A percentile compares a stretch with the other conserved stretches of the same genome.
These are phyloP conservation scores for Lepus oiostolus DNA, from an alignment of 2,797 vertebrate species.

Conservation along the genomic window DNA sequence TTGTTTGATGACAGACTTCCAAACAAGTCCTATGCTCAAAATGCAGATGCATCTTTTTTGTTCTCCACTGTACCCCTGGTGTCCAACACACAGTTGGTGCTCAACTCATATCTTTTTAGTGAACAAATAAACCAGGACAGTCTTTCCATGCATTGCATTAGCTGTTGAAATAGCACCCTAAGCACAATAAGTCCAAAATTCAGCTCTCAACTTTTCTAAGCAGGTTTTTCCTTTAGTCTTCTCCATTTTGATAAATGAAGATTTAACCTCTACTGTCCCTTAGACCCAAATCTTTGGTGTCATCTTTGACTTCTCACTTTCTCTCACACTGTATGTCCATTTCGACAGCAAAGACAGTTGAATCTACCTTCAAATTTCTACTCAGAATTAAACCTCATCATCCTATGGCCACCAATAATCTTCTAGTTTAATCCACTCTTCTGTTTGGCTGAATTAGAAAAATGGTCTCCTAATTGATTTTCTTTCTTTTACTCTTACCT, in stretches of 20 bases:
- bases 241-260: not conserved
- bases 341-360: not conserved
- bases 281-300: not conserved
- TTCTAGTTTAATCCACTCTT: not conserved
- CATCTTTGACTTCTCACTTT: not conserved
- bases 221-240: not conserved
- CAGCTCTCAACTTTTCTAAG: not conserved
- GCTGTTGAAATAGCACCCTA: not conserved
- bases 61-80: not conserved
- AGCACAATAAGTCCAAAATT: not conserved
- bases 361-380: not conserved
- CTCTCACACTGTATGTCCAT: not conserved
- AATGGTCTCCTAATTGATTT: not conserved
- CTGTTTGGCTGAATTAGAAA: not conserved
- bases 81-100: not conserved
- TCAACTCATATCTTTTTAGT: not conserved
- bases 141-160: not conserved
- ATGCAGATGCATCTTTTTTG: not conserved
- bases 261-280: not conserved
- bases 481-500: not conserved
- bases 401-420: not conserved
- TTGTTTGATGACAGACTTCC: not conserved
- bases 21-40: not conserved
- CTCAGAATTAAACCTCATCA: not conserved
- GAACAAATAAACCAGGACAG: slow-evolving; percentile 10